Conservation (phyloP, 2,797 vertebrate genomes). For the Halcyon smyrnensis region DNA sequence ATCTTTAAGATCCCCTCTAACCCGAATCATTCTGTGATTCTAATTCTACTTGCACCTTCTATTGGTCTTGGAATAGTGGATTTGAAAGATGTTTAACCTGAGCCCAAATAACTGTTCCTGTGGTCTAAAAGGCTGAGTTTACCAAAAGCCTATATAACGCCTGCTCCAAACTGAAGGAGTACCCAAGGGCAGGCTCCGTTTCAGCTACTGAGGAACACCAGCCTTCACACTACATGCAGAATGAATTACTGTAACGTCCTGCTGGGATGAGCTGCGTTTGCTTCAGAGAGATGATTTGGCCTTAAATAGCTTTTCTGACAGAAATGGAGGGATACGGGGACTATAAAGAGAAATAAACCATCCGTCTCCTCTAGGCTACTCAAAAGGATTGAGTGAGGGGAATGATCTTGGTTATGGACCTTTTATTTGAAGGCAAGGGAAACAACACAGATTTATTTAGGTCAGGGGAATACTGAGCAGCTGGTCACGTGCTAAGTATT, state of each 20-base stretch:
- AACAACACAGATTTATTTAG: conserved; percentile 21
- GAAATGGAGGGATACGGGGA: background rate
- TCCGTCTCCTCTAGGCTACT: rapidly evolving
- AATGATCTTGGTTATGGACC: background rate
- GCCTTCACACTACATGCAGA: rapidly evolving
- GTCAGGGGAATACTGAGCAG: conserved; percentile 7
- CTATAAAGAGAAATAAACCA: background rate
- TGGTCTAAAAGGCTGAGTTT: background rate
- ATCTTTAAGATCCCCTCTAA: background rate
- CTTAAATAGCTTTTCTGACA: background rate
- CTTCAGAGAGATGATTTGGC: background rate
- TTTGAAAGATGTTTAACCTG: background rate
- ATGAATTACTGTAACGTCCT: background rate
- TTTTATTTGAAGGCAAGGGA: background rate
- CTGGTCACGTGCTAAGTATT: conserved; percentile 36
- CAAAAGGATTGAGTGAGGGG: background rate
- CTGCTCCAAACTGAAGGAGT: background rate
- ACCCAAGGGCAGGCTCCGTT: background rate
- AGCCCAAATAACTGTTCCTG: background rate
- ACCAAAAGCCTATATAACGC: rapidly evolving
- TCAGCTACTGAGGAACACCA: background rate
- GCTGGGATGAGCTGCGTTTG: background rate
- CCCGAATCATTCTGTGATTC: background rate
- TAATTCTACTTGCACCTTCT: background rate
- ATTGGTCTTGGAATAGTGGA: background rate